phyloP scores from a whole-genome alignment of 2,113 vertebrate species.

The Anser cygnoides region DNA sequence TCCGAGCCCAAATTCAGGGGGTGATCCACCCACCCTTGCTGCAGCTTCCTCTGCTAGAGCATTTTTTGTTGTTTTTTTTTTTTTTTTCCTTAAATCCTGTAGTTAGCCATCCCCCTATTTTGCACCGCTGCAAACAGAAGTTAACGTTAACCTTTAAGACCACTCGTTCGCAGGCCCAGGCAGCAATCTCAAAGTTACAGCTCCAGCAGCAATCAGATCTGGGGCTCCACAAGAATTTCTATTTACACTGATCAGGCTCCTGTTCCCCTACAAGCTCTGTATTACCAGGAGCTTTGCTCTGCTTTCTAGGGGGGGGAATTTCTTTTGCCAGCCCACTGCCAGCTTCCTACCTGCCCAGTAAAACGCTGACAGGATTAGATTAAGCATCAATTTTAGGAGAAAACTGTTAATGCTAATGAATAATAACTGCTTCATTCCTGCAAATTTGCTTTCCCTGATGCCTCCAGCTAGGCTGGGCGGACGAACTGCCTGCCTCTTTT shows the following conservation, averaged over 20 bases:
- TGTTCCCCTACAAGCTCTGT: background rate
- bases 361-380: background rate
- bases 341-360: conserved; percentile 9
- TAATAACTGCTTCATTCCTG: conserved; percentile 42
- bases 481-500: background rate
- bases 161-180: background rate
- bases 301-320: background rate
- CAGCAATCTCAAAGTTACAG: background rate
- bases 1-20: background rate
- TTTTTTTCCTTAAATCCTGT: background rate
- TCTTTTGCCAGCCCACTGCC: background rate
- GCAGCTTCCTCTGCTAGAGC: background rate
- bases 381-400: background rate
- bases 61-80: background rate
- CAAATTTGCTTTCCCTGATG: conserved; percentile 9
- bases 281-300: background rate
- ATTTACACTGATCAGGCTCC: background rate
- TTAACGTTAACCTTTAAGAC: background rate
- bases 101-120: accelerated
- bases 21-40: background rate
- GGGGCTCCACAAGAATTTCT: background rate
- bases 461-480: conserved; percentile 16
- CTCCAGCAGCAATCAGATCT: background rate
- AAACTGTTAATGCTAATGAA: conserved; percentile 41
- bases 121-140: background rate